Percentiles rank a stretch among this genome's conserved stretches.
These are phyloP conservation scores for Luperina nickerlii DNA, from an alignment of 2,888 invertebrate species.

Conservation along the genomic window DNA sequence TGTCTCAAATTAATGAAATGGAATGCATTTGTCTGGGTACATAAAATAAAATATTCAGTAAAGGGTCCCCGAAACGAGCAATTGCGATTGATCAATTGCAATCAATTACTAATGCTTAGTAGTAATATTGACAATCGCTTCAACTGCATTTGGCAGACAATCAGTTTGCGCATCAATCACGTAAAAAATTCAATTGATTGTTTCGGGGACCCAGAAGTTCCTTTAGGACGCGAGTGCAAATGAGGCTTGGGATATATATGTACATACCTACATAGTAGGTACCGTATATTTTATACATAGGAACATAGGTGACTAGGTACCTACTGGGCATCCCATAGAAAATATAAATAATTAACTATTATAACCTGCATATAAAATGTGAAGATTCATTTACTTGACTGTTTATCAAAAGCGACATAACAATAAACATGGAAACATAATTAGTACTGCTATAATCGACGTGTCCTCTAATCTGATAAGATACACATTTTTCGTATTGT, in stretches of 20 bases:
- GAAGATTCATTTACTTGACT: slow-evolving; percentile 29
- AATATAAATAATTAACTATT: background rate
- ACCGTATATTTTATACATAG: background rate
- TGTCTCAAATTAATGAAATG: too few relatives aligned
- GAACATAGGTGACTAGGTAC: background rate
- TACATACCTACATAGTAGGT: background rate
- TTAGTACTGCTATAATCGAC: slow-evolving; percentile 33
- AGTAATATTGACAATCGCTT: too few relatives aligned
- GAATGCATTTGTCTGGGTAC: too few relatives aligned
- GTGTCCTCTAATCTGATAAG: slow-evolving; percentile 39
- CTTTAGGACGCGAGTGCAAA: background rate
- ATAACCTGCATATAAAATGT: slow-evolving; percentile 6
- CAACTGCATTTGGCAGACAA: too few relatives aligned
- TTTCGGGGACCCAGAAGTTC: background rate
- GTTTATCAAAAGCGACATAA: slow-evolving; percentile 48
- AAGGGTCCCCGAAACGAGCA: too few relatives aligned
- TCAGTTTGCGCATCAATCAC: too few relatives aligned
- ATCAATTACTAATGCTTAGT: too few relatives aligned
- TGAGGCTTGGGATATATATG: background rate
- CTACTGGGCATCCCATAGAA: too few relatives aligned
- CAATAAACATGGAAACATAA: slow-evolving; percentile 51
- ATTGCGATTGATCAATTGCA: too few relatives aligned
- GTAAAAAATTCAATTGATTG: too few relatives aligned
- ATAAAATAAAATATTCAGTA: too few relatives aligned
- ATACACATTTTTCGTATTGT: slow-evolving; percentile 31